Percentiles rank a stretch among this genome's conserved stretches.
phyloP scores from a whole-genome alignment of 2,113 vertebrate genomes.

The Pantherophis guttatus region DNA sequence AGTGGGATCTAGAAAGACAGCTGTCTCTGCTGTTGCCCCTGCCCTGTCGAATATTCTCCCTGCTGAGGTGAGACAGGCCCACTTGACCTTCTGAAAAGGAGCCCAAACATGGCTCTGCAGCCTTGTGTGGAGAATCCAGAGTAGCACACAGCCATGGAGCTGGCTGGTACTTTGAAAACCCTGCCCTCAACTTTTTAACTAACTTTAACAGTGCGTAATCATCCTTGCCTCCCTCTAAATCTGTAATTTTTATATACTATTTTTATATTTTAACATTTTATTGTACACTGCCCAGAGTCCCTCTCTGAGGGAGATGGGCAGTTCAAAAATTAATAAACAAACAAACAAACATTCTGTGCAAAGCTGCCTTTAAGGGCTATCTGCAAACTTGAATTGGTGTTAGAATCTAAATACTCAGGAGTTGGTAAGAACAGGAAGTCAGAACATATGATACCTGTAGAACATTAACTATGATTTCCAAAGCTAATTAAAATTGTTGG shows the following conservation, averaged over 20 bases:
- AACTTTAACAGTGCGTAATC: neutral
- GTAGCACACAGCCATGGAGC: neutral
- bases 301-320: neutral
- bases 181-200: neutral
- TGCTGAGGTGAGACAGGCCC: neutral
- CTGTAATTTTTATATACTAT: neutral
- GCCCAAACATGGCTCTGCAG: neutral
- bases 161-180: neutral
- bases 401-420: neutral
- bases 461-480: neutral
- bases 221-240: neutral
- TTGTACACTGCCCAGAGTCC: neutral
- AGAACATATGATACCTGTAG: neutral
- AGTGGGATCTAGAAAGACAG: neutral
- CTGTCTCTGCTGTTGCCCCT: neutral
- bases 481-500: neutral
- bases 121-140: neutral
- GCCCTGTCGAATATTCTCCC: neutral
- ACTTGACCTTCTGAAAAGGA: neutral
- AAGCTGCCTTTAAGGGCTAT: neutral
- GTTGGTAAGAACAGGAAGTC: neutral
- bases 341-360: neutral
- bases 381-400: neutral
- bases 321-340: neutral
- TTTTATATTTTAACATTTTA: neutral